Evolutionary conservation across 1,140 invertebrate species (phyloP).

Genomic region (Batillaria attramentaria): DNA sequence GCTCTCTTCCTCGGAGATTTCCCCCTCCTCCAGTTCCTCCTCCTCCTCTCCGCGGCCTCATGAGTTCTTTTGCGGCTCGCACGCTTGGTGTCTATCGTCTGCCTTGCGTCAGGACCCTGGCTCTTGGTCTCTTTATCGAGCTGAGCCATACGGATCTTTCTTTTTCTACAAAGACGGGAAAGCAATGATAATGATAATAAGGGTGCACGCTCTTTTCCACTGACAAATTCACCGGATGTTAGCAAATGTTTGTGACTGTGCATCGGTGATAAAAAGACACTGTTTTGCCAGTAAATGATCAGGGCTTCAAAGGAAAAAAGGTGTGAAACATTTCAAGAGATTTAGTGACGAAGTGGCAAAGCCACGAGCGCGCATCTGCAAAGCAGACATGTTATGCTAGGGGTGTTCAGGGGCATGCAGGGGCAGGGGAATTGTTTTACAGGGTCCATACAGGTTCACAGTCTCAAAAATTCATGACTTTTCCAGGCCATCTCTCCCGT

Average conservation of each 20-base stretch:
- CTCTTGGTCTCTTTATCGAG: slow-evolving; percentile 52
- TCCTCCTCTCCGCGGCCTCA: slow-evolving; percentile 41
- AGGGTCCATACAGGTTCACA: no score
- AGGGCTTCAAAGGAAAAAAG: background rate
- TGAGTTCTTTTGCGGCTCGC: slow-evolving; percentile 65
- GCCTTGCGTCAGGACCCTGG: slow-evolving; percentile 80
- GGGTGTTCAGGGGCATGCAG: no score
- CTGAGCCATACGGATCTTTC: slow-evolving; percentile 38
- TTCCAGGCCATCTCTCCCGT: no score
- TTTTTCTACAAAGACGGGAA: slow-evolving; percentile 52
- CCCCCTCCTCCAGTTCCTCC: slow-evolving; percentile 45
- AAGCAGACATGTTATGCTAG: no score
- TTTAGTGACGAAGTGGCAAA: no score
- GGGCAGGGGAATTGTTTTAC: no score
- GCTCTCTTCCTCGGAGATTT: slow-evolving; percentile 20
- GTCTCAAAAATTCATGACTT: no score
- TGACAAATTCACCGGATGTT: background rate
- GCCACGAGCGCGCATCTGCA: no score
- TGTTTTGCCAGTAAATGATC: background rate
- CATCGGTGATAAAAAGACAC: background rate
- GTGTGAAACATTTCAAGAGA: background rate
- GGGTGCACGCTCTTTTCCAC: background rate
- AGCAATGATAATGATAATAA: no score
- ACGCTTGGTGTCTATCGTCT: slow-evolving; percentile 79
- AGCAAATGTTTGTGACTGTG: background rate